Percentiles rank a stretch among this genome's conserved stretches.
Conservation (phyloP, 2,113 vertebrate species). For the Falcunculus frontatus region DNA sequence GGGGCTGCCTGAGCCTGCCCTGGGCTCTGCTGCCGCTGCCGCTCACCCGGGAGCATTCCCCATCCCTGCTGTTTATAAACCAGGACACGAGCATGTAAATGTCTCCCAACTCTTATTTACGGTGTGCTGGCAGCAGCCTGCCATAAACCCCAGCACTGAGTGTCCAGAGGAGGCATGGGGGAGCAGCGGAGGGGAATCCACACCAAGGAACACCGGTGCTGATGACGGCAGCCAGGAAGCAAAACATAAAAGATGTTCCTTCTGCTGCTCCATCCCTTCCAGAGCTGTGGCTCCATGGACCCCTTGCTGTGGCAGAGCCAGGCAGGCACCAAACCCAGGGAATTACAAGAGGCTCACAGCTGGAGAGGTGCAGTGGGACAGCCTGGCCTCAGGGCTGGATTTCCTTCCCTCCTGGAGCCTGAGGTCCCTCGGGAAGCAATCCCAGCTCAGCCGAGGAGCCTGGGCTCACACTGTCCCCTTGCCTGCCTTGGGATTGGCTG, state of each 20-base stretch:
- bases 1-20: neutral
- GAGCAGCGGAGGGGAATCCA: neutral
- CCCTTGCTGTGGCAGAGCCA: neutral
- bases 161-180: rapidly evolving
- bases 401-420: neutral
- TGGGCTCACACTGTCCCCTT: rapidly evolving
- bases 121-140: neutral
- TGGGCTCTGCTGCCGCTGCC: neutral
- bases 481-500: rapidly evolving
- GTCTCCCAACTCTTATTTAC: neutral
- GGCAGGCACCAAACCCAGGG: neutral
- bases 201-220: rapidly evolving
- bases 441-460: neutral
- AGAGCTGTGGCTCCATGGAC: neutral
- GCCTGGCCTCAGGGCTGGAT: neutral
- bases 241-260: rapidly evolving
- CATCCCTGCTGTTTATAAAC: neutral
- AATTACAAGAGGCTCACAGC: neutral
- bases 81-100: neutral
- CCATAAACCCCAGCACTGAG: neutral
- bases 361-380: neutral
- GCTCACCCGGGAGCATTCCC: neutral
- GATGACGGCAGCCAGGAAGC: neutral
- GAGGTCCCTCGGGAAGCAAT: neutral
- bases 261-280: neutral